Percentiles rank a stretch among this genome's conserved stretches.
These are phyloP conservation scores for Pantelozetes paolii DNA, from an alignment of 2,888 invertebrate species.

Conservation along the genomic window DNA sequence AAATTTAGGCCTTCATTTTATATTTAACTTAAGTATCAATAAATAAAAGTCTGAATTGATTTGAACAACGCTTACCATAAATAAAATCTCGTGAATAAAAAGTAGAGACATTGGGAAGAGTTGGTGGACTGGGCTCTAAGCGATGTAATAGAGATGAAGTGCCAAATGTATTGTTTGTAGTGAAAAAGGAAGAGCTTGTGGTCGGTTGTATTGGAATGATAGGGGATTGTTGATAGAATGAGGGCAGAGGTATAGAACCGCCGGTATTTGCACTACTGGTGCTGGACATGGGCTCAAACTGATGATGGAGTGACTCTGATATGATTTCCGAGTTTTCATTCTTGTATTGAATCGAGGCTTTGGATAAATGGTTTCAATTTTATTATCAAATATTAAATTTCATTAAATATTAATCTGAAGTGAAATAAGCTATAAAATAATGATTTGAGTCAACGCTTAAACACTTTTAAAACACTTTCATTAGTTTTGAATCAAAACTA, in stretches of 20 bases:
- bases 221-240: slow-evolving; percentile 25
- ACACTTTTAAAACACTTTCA: not conserved
- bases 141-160: slow-evolving; percentile 28
- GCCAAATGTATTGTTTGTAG: slow-evolving; percentile 16
- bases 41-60: too few species aligned
- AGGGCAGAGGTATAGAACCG: not conserved
- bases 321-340: slow-evolving; percentile 13
- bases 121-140: slow-evolving; percentile 33
- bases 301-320: slow-evolving; percentile 17
- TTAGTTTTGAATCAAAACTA: not conserved
- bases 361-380: too few species aligned
- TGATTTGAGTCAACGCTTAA: not conserved
- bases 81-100: slow-evolving; percentile 35
- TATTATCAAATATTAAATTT: too few species aligned
- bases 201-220: slow-evolving; percentile 4
- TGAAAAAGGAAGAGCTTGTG: slow-evolving; percentile 19
- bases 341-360: slow-evolving; percentile 33
- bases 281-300: slow-evolving; percentile 18
- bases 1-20: too few species aligned
- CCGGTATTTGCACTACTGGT: not conserved
- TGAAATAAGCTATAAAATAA: not conserved
- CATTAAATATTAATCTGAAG: too few species aligned
- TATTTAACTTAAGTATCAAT: too few species aligned
- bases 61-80: slow-evolving; percentile 19
- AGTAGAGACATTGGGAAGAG: slow-evolving; percentile 16